Percentiles rank a stretch among this genome's conserved stretches.
Conservation (phyloP, 2,797 vertebrate species). For the Acanthis flammea region DNA sequence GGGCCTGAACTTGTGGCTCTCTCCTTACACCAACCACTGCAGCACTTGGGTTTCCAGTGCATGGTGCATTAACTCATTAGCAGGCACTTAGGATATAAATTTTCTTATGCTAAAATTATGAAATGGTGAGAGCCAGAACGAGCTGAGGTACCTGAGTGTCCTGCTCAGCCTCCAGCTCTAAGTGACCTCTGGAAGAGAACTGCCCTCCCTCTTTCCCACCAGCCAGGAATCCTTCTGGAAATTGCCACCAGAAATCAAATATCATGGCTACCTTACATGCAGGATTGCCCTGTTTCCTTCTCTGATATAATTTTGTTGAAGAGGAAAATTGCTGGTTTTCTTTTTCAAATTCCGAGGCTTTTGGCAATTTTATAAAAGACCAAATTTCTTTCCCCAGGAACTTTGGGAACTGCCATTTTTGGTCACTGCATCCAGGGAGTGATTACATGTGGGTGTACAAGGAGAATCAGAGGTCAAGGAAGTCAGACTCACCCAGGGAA, state of each 20-base stretch:
- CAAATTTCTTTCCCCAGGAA: background rate
- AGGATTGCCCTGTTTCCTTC: background rate
- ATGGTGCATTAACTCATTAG: background rate
- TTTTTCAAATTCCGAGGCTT: rapidly evolving
- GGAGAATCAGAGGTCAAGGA: background rate
- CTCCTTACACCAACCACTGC: background rate
- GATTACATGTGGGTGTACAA: background rate
- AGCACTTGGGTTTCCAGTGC: background rate
- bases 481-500: background rate
- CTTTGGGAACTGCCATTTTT: background rate
- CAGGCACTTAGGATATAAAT: background rate
- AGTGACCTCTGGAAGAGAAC: background rate
- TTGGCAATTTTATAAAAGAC: background rate
- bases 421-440: background rate
- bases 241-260: rapidly evolving
- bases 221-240: background rate
- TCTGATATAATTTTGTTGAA: background rate
- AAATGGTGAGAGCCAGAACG: background rate
- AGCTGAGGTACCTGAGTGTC: background rate
- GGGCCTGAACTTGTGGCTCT: background rate
- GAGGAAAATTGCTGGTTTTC: background rate
- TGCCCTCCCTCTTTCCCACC: background rate
- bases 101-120: background rate
- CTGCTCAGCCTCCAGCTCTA: background rate
- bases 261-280: rapidly evolving